phyloP scores from a whole-genome alignment of 2,113 vertebrate genomes.

The Macquaria australasica region DNA sequence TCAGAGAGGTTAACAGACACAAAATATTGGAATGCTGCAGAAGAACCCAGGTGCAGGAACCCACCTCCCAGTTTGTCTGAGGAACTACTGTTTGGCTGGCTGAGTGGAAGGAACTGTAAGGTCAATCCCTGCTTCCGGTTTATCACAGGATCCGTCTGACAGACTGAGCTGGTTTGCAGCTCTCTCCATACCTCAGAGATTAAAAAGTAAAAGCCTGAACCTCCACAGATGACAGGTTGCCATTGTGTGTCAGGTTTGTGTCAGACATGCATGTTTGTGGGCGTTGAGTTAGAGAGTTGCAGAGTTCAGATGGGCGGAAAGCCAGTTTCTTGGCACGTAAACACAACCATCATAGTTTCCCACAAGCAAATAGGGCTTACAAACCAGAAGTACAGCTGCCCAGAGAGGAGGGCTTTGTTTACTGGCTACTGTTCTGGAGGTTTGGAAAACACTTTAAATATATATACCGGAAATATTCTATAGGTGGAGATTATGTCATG shows the following conservation, averaged over 20 bases:
- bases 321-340: constrained; percentile 42
- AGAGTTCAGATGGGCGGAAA: constrained; percentile 28
- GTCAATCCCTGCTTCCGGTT: constrained; percentile 38
- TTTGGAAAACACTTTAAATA: neutral
- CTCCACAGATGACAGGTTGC: constrained; percentile 59
- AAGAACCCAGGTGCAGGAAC: constrained; percentile 13
- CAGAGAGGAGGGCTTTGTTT: constrained; percentile 28
- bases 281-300: constrained; percentile 47
- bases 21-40: constrained; percentile 9
- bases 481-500: constrained; percentile 7
- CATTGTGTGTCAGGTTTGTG: constrained; percentile 51
- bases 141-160: constrained; percentile 4
- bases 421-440: neutral
- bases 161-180: constrained; percentile 30
- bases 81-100: constrained; percentile 7
- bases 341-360: constrained; percentile 34
- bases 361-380: constrained; percentile 14
- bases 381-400: constrained; percentile 22
- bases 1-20: constrained; percentile 20
- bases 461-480: neutral
- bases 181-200: constrained; percentile 27
- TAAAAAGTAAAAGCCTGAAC: constrained; percentile 52
- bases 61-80: constrained; percentile 7
- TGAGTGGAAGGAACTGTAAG: constrained; percentile 7
- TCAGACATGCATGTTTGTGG: constrained; percentile 33